Percentiles rank a stretch among this genome's conserved stretches.
These are phyloP conservation scores for Huso huso DNA, from an alignment of 2,797 vertebrate species.

Conservation along the genomic window DNA sequence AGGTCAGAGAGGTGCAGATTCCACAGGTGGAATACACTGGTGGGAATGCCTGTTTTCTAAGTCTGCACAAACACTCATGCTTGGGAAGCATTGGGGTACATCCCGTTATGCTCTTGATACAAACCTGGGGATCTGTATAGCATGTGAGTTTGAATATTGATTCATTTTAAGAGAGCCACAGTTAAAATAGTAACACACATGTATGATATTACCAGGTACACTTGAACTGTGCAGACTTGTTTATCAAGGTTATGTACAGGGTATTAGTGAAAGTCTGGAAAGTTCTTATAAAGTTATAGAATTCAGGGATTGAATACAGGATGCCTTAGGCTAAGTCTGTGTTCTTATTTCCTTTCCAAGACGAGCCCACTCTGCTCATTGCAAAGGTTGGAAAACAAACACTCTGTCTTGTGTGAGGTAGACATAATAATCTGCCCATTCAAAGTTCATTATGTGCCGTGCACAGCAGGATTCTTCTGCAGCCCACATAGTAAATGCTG, in stretches of 20 bases:
- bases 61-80: too few relatives aligned
- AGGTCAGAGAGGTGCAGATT: too few relatives aligned
- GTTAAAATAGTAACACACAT: too few relatives aligned
- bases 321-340: slow-evolving; percentile 4
- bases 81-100: too few relatives aligned
- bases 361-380: slow-evolving; percentile 6
- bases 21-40: too few relatives aligned
- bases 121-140: too few relatives aligned
- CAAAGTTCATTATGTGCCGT: slow-evolving; percentile 18
- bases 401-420: slow-evolving; percentile 19
- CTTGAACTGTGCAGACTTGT: background rate
- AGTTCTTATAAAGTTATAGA: background rate
- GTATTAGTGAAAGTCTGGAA: background rate
- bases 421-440: slow-evolving; percentile 22
- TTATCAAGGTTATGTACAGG: background rate
- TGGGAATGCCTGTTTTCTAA: too few relatives aligned
- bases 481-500: slow-evolving; percentile 11
- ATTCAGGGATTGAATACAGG: background rate
- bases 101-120: too few relatives aligned
- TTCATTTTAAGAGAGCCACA: too few relatives aligned
- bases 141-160: too few relatives aligned
- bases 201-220: too few relatives aligned
- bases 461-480: slow-evolving; percentile 12
- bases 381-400: slow-evolving; percentile 17
- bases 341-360: slow-evolving; percentile 7